phyloP scores from a whole-genome alignment of 2,888 invertebrate genomes.

The Unio delphinus region DNA sequence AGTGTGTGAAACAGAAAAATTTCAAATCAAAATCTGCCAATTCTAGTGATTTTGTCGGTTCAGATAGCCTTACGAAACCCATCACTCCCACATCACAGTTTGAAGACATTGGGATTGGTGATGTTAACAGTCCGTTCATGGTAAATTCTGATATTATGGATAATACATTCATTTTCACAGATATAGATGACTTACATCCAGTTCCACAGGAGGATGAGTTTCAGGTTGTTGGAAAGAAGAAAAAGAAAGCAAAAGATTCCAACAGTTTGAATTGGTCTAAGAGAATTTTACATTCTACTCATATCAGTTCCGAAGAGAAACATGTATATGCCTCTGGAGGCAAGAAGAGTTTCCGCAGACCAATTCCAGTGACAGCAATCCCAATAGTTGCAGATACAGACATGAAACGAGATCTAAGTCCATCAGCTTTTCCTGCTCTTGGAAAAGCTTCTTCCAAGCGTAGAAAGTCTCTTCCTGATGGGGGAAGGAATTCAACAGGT shows the following conservation, averaged over 20 bases:
- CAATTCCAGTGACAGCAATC: conserved; percentile 13
- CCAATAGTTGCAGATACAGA: conserved; percentile 20
- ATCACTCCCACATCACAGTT: too few species aligned
- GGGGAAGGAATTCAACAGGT: conserved; percentile 56
- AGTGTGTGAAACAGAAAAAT: conserved; percentile 44
- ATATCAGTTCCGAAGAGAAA: conserved; percentile 6
- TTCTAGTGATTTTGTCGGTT: conserved; percentile 3
- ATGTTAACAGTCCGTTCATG: conserved; percentile 1
- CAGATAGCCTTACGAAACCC: too few species aligned
- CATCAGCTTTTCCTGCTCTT: conserved; percentile 63
- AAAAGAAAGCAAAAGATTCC: conserved; percentile 28
- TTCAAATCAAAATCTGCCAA: conserved; percentile 24
- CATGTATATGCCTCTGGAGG: conserved; percentile 11
- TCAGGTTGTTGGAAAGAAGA: conserved; percentile 57
- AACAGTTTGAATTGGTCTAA: too few species aligned
- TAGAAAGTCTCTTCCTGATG: conserved; percentile 39
- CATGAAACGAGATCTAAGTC: conserved; percentile 55
- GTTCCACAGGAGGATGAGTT: conserved; percentile 51
- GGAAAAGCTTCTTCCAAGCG: conserved; percentile 29
- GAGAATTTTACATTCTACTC: too few species aligned
- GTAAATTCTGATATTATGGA: conserved; percentile 20
- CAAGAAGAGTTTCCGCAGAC: conserved; percentile 26
- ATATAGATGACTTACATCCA: conserved; percentile 42
- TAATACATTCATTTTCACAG: conserved; percentile 53
- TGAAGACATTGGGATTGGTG: background rate